Conservation (phyloP, 2,797 vertebrate species). For the Acrossocheilus fasciatus region DNA sequence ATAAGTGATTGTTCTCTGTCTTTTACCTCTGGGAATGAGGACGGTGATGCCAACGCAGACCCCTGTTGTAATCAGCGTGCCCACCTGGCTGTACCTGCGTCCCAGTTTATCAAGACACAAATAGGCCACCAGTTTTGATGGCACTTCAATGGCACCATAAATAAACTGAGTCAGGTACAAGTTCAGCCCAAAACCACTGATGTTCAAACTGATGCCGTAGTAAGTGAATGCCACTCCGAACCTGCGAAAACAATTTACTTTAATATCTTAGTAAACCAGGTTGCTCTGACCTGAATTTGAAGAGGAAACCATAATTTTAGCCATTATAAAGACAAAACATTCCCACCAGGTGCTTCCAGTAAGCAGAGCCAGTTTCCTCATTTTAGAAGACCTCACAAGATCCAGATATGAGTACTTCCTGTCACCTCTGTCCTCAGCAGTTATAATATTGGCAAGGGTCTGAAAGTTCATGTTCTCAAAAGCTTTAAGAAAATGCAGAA, state of each 20-base stretch:
- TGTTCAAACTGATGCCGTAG: slow-evolving; percentile 85
- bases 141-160: slow-evolving; percentile 83
- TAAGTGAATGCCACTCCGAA: slow-evolving; percentile 85
- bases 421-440: slow-evolving; percentile 48
- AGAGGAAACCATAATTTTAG: not conserved
- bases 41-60: slow-evolving; percentile 70
- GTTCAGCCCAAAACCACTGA: slow-evolving; percentile 80
- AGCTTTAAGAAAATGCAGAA: not conserved
- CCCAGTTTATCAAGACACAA: slow-evolving; percentile 75
- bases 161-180: slow-evolving; percentile 87
- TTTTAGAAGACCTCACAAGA: slow-evolving; percentile 74
- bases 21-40: slow-evolving; percentile 71
- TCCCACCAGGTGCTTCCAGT: slow-evolving; percentile 62
- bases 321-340: not conserved
- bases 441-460: slow-evolving; percentile 70
- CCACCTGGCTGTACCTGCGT: slow-evolving; percentile 74
- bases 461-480: slow-evolving; percentile 48
- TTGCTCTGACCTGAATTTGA: not conserved
- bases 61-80: slow-evolving; percentile 72
- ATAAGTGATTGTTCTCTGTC: not conserved
- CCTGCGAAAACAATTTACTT: slow-evolving; percentile 71
- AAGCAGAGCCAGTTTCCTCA: slow-evolving; percentile 76
- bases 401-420: slow-evolving; percentile 73
- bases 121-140: slow-evolving; percentile 79
- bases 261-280: not conserved